A percentile compares a stretch with the other conserved stretches of the same genome.
Conservation (phyloP, 30 jellyfish, hydroid and myxozoan species). For the Aurelia aurita region DNA sequence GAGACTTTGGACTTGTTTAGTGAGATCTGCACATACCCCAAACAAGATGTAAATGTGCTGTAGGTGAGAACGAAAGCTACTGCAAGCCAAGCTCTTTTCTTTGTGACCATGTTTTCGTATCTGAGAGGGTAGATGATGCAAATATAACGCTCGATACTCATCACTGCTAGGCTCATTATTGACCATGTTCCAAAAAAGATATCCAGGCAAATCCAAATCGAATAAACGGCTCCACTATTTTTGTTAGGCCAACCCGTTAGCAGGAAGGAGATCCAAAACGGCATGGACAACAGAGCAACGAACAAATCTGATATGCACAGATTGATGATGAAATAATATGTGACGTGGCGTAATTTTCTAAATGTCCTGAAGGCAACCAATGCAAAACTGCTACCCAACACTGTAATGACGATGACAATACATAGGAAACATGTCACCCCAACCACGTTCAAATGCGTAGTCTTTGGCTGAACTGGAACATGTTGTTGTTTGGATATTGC, state of each 20-base stretch:
- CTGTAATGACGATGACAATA: conserved; percentile 61
- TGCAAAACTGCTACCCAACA: conserved; percentile 81
- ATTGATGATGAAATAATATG: conserved; percentile 81
- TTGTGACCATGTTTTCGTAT: conserved; percentile 65
- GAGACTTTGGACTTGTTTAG: background rate
- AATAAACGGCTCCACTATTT: conserved; percentile 41
- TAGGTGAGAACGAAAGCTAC: conserved; percentile 28
- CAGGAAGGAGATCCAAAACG: conserved; percentile 81
- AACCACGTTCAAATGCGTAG: too few relatives aligned
- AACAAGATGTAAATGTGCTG: conserved; percentile 31
- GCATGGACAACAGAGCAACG: conserved; percentile 77
- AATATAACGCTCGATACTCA: conserved; percentile 87
- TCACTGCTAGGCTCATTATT: too few relatives aligned
- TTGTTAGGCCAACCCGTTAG: conserved; percentile 74
- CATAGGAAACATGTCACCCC: conserved; percentile 58
- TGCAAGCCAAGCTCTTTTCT: too few relatives aligned
- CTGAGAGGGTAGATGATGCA: conserved; percentile 71
- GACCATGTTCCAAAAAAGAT: conserved; percentile 91
- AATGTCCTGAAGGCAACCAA: conserved; percentile 73
- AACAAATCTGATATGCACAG: conserved; percentile 84
- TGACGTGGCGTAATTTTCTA: conserved; percentile 63
- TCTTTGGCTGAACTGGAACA: too few relatives aligned
- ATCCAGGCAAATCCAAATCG: conserved; percentile 71
- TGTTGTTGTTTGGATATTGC: too few relatives aligned
- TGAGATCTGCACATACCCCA: conserved; percentile 37